Evolutionary conservation across 2,113 vertebrate species (phyloP).

Genomic region (Ophthalmolycus amberensis): DNA sequence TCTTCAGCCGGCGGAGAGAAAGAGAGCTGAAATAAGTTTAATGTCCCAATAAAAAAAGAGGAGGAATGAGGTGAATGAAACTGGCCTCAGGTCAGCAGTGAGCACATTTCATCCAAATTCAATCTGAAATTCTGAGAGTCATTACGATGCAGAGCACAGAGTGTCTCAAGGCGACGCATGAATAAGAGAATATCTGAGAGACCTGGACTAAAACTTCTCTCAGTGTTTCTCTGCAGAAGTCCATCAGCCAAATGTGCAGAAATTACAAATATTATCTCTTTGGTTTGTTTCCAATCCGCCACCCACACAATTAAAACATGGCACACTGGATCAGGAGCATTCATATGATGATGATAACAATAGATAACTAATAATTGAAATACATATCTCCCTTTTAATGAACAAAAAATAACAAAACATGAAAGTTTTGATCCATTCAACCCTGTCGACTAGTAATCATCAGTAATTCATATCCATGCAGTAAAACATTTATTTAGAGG

Average conservation of each 20-base stretch:
- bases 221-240: background rate
- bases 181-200: slow-evolving; percentile 9
- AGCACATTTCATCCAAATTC: slow-evolving; percentile 51
- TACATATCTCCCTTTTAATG: background rate
- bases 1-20: background rate
- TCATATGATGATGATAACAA: background rate
- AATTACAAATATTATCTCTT: background rate
- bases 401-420: background rate
- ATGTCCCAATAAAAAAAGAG: slow-evolving; percentile 48
- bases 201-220: background rate
- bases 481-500: background rate
- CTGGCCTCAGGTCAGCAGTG: slow-evolving; percentile 49
- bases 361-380: background rate
- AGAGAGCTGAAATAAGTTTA: slow-evolving; percentile 34
- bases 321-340: background rate
- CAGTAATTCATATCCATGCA: background rate
- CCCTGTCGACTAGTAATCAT: background rate
- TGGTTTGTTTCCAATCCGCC: background rate
- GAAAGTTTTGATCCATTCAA: background rate
- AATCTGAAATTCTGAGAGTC: slow-evolving; percentile 30
- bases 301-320: background rate
- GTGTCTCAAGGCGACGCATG: slow-evolving; percentile 21
- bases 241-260: background rate
- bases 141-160: slow-evolving; percentile 38
- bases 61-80: slow-evolving; percentile 35